Percentiles rank a stretch among this genome's conserved stretches.
Evolutionary conservation across 2,888 invertebrate species (phyloP).

Genomic region (Ochropleura leucogaster): DNA sequence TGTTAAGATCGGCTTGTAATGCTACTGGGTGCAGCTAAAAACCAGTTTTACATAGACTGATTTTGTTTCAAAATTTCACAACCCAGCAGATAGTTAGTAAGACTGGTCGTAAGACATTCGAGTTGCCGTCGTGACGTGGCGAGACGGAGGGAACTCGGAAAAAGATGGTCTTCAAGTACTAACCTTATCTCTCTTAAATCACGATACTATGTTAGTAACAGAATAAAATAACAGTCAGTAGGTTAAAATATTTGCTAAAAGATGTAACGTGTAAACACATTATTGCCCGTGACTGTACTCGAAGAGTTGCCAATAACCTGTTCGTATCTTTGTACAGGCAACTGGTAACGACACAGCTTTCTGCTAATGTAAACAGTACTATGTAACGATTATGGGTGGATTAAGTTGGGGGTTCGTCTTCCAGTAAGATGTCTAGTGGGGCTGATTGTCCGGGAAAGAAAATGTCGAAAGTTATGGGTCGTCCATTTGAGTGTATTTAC

Average conservation of each 20-base stretch:
- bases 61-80: not conserved
- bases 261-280: not conserved
- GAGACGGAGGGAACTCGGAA: not conserved
- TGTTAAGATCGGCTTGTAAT: not conserved
- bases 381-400: not conserved
- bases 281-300: slow-evolving; percentile 4
- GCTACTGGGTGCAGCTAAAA: not conserved
- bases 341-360: not conserved
- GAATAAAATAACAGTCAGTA: not conserved
- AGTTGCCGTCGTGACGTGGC: not conserved
- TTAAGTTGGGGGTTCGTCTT: not conserved
- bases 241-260: not conserved
- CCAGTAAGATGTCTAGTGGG: not conserved
- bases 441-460: not conserved
- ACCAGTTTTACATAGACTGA: not conserved
- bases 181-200: not conserved
- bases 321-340: not conserved
- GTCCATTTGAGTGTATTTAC: no score
- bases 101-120: not conserved
- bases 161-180: not conserved
- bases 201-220: not conserved
- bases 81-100: not conserved
- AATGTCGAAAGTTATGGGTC: not conserved
- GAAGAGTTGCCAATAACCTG: slow-evolving; percentile 21
- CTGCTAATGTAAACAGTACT: slow-evolving; percentile 38